phyloP scores from a whole-genome alignment of 1,140 invertebrate species.

The Galleria mellonella region DNA sequence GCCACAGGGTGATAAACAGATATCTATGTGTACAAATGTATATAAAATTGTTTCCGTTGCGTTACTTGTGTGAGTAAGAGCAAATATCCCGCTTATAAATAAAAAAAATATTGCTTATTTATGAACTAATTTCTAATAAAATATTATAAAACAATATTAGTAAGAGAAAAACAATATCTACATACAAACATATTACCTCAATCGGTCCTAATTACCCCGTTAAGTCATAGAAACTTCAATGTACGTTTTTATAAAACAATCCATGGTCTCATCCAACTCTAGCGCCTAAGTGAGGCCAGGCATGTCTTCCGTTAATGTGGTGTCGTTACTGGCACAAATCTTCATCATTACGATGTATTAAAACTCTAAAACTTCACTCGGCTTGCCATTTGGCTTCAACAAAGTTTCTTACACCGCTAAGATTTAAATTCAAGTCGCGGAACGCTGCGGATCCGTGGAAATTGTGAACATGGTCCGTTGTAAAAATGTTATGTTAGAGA shows the following conservation, averaged over 20 bases:
- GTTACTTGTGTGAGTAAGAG: too few species aligned
- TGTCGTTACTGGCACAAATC: constrained; percentile 66
- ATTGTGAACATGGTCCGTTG: constrained; percentile 30
- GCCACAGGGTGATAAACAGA: too few species aligned
- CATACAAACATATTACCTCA: constrained; percentile 9
- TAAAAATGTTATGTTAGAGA: constrained; percentile 2
- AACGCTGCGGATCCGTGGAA: constrained; percentile 23
- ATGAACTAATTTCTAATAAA: too few species aligned
- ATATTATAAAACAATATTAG: too few species aligned
- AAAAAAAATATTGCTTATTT: too few species aligned
- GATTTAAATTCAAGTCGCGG: constrained; percentile 66
- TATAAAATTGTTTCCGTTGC: too few species aligned
- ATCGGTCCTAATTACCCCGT: constrained; percentile 29
- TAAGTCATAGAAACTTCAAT: constrained; percentile 8
- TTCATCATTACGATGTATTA: constrained; percentile 65
- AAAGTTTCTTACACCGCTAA: constrained; percentile 66
- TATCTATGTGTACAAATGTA: too few species aligned
- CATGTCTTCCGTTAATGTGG: constrained; percentile 52
- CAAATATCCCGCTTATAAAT: too few species aligned
- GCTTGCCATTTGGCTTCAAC: constrained; percentile 55
- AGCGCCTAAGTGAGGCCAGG: constrained; percentile 12
- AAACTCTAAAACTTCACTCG: constrained; percentile 66
- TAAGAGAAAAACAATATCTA: too few species aligned
- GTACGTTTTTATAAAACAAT: constrained; percentile 44
- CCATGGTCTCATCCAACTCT: constrained; percentile 1